Evolutionary conservation across 2,797 vertebrate genomes (phyloP), one percentile per base, ranked within the genome.

Genomic region (Nothura maculosa): DNA sequence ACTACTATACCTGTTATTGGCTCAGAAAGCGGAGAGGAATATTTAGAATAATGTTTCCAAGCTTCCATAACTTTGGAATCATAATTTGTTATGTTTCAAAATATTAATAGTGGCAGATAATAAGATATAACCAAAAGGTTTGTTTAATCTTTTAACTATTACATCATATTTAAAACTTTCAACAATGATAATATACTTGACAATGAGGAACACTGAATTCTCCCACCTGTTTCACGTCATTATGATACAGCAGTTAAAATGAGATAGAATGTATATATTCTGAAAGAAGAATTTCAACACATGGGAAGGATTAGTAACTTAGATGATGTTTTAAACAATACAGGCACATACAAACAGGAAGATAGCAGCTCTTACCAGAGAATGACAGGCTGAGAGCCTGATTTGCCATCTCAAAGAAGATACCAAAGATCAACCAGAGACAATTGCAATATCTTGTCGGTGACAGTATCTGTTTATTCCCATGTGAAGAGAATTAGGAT

Each of bases 51-150:
- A 69, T 77, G 28, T 15, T 80, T 77, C 82, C n/a, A 74, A 70
- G 50, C 7, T 3, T 82, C 18, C 36, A 52, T 82, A 79, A 66
- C 6, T 8, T 7, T 24, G 8, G 3, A 82, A 12, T 48, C 64
- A 57, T 57, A 61, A 66, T 69, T 82, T 67, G 68, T 80, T 86
- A 2, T 6, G 0, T 27, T 38, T 10, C 67, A 34, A 90, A 66
- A 58, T 63, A 67, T 80, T 81, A 74, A 83, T 78, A 70, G n/a
- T 81, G 24, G 22, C 34, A 78, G 58, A 90, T 92, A 85, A 86
- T 43, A 69, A 10, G 42, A 5, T 3, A 70, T 10, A 58, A 66
- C 64, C 40, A 66, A 62, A 81, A 75, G 6, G 1, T 21, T 67
- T 85, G 50, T 78, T 81, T 91, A 62, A 20, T 75, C 5, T 63